Conservation (phyloP, 2,888 invertebrate genomes). For the Platycnemis pennipes region DNA sequence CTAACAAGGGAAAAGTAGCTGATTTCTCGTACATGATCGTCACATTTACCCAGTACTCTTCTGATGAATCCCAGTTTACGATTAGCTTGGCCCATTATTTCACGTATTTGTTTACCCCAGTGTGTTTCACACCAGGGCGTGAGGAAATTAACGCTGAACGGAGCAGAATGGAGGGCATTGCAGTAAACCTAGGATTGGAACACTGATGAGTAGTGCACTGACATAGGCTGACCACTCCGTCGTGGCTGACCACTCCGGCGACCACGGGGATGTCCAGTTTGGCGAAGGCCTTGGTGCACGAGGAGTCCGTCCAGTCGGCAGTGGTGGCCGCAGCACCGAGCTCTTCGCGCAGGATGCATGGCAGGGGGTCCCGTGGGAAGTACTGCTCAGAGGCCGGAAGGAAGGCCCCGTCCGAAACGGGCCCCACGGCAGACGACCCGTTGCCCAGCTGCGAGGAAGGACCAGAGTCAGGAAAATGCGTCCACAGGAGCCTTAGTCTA, state of each 20-base stretch:
- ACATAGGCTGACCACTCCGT: conserved; percentile 75
- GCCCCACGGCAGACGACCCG: conserved; percentile 82
- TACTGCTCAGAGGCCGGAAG: conserved; percentile 83
- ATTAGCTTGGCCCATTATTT: too few relatives aligned
- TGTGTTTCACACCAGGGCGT: too few relatives aligned
- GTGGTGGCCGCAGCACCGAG: conserved; percentile 77
- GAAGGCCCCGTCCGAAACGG: conserved; percentile 83
- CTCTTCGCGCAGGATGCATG: neutral
- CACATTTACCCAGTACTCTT: too few relatives aligned
- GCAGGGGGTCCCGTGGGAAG: conserved; percentile 81
- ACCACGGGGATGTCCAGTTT: conserved; percentile 73
- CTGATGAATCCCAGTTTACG: too few relatives aligned
- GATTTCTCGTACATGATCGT: too few relatives aligned
- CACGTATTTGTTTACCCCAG: too few relatives aligned
- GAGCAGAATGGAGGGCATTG: too few relatives aligned
- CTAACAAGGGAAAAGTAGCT: too few relatives aligned
- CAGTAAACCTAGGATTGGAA: too few relatives aligned
- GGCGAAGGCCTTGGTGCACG: conserved; percentile 25
- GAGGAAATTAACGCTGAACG: too few relatives aligned
- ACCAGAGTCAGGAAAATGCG: neutral
- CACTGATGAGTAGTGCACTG: conserved; percentile 69
- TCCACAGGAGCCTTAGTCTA: too few relatives aligned
- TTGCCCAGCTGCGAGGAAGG: conserved; percentile 81
- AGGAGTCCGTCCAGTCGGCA: neutral
- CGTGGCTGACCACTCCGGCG: conserved; percentile 74